These are phyloP conservation scores for Pterostichus niger DNA, from an alignment of 2,888 invertebrate genomes.

Conservation along the genomic window DNA sequence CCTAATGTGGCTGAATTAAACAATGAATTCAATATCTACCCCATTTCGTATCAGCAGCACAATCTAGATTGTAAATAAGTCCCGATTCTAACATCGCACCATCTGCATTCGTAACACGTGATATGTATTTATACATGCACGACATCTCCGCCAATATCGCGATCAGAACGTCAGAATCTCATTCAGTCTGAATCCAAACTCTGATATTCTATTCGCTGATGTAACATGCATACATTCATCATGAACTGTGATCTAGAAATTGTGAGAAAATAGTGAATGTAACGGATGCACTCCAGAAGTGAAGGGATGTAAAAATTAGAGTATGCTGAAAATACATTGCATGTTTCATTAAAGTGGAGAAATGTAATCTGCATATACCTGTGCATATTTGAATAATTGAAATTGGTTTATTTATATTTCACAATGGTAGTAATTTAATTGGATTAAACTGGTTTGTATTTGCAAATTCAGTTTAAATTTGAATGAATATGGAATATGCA, in stretches of 20 bases:
- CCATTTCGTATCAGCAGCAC: background rate
- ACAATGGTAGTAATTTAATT: background rate
- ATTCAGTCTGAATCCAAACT: background rate
- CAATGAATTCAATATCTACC: too few relatives aligned
- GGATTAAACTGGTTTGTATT: background rate
- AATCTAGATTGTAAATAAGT: too few relatives aligned
- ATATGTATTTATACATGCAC: conserved; percentile 36
- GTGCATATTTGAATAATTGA: background rate
- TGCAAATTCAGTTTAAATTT: conserved; percentile 12
- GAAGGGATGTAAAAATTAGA: background rate
- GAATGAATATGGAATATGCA: conserved; percentile 7
- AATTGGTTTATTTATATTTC: conserved; percentile 28
- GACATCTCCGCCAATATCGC: conserved; percentile 10
- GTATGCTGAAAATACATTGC: conserved; percentile 1
- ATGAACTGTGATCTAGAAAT: background rate
- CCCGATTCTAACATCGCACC: too few relatives aligned
- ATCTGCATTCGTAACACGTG: background rate
- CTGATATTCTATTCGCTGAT: background rate
- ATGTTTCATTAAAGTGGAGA: background rate
- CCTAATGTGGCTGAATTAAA: too few relatives aligned
- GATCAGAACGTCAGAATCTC: conserved; percentile 23
- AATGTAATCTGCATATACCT: conserved; percentile 17
- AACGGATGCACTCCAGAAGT: conserved; percentile 5
- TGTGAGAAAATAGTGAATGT: conserved; percentile 15
- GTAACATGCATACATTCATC: conserved; percentile 45